Evolutionary conservation across 2,888 invertebrate species (phyloP), one percentile per base, ranked within the genome.

Genomic region (Brenthis ino): DNA sequence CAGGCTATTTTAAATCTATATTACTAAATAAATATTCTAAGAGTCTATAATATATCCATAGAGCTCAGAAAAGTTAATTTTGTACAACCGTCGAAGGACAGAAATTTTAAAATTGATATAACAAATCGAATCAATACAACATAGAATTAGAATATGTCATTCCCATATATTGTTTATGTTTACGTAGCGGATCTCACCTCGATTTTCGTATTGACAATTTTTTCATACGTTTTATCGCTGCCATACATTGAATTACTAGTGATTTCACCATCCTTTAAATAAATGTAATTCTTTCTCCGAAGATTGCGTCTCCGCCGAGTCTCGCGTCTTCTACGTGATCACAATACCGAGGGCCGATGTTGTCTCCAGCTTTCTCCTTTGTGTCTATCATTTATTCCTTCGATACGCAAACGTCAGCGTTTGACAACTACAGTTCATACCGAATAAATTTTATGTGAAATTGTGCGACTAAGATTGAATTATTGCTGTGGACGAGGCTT

Each of bases 391-490:
- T 90, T 90, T 91, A 88, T 91, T 89, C 85, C 82, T 85, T 79
- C 84, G 84, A 89, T 89, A 87, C 86, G 85, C 84, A 80, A 82
- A 85, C 88, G 89, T 91, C 88, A 91, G 91, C 91, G 77, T 87
- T 91, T 87, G 91, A 91, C 92, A 89, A 91, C 87, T 89, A 88
- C 87, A 88, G 89, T 91, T 87, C 85, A 87, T 88, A 86, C 80
- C 84, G 87, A 88, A 88, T 90, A 90, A 89, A 91, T 89, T 88
- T 86, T 84, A 84, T 83, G 85, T 86, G 84, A 89, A 90, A 88
- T 88, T 86, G 87, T 86, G 82, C 83, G 85, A 75, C 81, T 80
- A 79, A 84, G 82, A 86, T 88, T 88, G 88, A 91, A 86, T 91
- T 89, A 91, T 88, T 85, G 77, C 82, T 82, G 83, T 84, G 84